Percentiles rank a stretch among this genome's conserved stretches.
Conservation (phyloP, 1,140 invertebrate genomes). For the Camponotus floridanus region DNA sequence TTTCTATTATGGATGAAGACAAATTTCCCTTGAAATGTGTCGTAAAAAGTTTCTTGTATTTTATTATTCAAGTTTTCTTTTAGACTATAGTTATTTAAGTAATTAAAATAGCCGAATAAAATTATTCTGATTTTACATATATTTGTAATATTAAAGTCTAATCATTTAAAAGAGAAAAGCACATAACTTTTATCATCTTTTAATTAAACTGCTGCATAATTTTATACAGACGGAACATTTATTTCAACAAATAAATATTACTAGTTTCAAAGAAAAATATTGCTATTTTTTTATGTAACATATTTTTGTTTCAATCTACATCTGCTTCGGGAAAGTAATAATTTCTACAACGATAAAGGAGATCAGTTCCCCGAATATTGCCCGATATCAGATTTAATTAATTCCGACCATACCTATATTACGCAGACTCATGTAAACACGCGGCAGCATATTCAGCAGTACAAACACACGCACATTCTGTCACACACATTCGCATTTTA, state of each 20-base stretch:
- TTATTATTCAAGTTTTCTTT: background rate
- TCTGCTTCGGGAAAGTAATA: background rate
- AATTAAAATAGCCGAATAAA: too few species aligned
- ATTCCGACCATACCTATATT: constrained; percentile 51
- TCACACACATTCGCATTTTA: constrained; percentile 17
- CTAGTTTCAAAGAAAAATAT: background rate
- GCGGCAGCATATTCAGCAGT: constrained; percentile 19
- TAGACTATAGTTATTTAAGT: background rate
- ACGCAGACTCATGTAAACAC: constrained; percentile 51
- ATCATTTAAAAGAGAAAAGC: too few species aligned
- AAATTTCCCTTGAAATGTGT: background rate
- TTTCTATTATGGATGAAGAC: background rate
- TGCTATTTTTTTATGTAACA: constrained; percentile 1
- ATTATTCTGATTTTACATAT: too few species aligned
- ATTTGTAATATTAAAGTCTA: too few species aligned
- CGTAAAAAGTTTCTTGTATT: background rate
- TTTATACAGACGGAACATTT: background rate
- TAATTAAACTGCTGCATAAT: background rate
- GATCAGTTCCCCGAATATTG: constrained; percentile 53
- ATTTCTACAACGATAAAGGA: constrained; percentile 21
- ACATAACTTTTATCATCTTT: background rate
- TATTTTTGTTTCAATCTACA: background rate
- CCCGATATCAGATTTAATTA: constrained; percentile 60
- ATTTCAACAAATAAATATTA: background rate
- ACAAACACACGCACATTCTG: background rate